Conservation (phyloP, 2,113 vertebrate genomes). For the Thymallus thymallus region DNA sequence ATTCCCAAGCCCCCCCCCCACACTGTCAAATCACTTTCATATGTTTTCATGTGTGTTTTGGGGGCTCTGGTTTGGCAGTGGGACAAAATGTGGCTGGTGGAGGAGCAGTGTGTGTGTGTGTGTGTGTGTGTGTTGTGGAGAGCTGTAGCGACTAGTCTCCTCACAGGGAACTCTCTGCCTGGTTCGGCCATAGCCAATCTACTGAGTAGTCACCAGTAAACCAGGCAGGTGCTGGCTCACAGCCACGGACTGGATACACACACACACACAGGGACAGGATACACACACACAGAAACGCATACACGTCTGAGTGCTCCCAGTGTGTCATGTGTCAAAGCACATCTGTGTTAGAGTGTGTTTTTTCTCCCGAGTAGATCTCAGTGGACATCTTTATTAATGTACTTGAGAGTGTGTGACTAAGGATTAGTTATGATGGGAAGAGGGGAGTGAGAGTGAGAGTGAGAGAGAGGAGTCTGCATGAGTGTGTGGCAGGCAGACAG, state of each 20-base stretch:
- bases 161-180: constrained; percentile 12
- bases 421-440: background rate
- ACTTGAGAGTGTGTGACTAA: constrained; percentile 10
- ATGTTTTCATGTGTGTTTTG: constrained; percentile 25
- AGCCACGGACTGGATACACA: constrained; percentile 32
- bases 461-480: background rate
- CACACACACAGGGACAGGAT: constrained; percentile 15
- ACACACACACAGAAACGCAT: too few relatives aligned
- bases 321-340: constrained; percentile 35
- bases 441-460: background rate
- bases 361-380: background rate
- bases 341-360: background rate
- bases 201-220: constrained; percentile 47
- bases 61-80: background rate
- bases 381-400: background rate
- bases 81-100: constrained; percentile 8
- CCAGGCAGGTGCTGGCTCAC: constrained; percentile 50
- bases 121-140: background rate
- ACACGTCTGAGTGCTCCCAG: constrained; percentile 26
- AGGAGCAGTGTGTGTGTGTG: background rate
- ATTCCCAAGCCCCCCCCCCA: background rate
- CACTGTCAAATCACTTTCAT: constrained; percentile 32
- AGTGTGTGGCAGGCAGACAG: constrained; percentile 11
- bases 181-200: constrained; percentile 52
- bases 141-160: background rate